Conservation (phyloP, 1,140 invertebrate species). For the Drosophila nebulosa region DNA sequence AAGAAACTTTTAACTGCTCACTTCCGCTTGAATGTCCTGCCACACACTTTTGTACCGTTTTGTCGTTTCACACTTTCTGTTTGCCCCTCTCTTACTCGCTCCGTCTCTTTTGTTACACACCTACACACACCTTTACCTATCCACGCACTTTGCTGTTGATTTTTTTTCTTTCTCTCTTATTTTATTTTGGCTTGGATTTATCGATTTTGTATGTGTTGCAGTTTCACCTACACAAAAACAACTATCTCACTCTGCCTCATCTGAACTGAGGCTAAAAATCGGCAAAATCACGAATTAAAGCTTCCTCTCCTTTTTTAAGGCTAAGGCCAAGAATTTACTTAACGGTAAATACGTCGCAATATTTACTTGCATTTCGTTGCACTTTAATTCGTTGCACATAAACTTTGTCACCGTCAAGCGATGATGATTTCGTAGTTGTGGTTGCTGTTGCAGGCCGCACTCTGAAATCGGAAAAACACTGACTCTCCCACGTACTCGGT, state of each 20-base stretch:
- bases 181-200: conserved; percentile 76
- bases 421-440: conserved; percentile 47
- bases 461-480: conserved; percentile 58
- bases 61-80: conserved; percentile 41
- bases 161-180: conserved; percentile 47
- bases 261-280: not conserved
- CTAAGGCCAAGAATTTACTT: conserved; percentile 5
- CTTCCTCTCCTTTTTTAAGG: not conserved
- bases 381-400: conserved; percentile 57
- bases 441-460: conserved; percentile 58
- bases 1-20: conserved; percentile 31
- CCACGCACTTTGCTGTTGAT: conserved; percentile 50
- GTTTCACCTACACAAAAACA: conserved; percentile 48
- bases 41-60: conserved; percentile 23
- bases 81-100: conserved; percentile 17
- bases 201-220: conserved; percentile 76
- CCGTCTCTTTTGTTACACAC: not conserved
- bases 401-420: conserved; percentile 33
- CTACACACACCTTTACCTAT: conserved; percentile 36
- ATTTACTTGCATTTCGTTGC: conserved; percentile 75
- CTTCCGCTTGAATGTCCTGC: conserved; percentile 53
- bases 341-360: conserved; percentile 25
- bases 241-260: conserved; percentile 19
- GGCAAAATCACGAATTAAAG: not conserved
- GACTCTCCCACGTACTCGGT: conserved; percentile 26